Base-by-base conservation (phyloP, 2,113 vertebrate genomes). In the Himantopus leucocephalus region DNA sequence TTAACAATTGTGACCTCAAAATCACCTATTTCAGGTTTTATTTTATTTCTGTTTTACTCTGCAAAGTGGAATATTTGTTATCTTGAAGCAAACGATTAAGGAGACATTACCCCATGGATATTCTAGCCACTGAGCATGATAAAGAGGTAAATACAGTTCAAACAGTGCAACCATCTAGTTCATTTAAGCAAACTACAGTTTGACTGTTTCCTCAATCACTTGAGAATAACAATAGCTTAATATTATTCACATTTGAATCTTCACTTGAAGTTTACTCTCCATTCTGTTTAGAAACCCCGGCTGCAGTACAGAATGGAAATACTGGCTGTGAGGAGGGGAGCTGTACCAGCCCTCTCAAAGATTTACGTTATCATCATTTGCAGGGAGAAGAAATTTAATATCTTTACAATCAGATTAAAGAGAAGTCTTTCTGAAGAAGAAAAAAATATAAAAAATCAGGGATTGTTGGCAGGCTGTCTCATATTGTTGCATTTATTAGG, bases 1-100 rank as follows among this genome's bases (percentile, higher is more conserved):
- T 86, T 84, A 83, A 81, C 55, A 88, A 22, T 58, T 52, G 35
- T 84, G 73, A 91, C 88, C 95, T 96, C 53, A 89, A 64, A 78
- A 68, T 89, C 73, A 87, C 73, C 52, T 91, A 0, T 87, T 95
- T 60, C 72, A 47, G 37, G 23, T 74, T 95, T 95, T 91, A 71
- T 80, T 93, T 88, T 62, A 80, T 85, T 95, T 91, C 43, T 6
- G 4, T 47, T 92, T 92, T 68, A 67, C 52, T 21, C 60, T 94
- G 43, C 12, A 9, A 67, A 88, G 62, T 39, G 52, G 29, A 72
- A 75, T 87, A 75, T 90, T 94, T 94, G 52, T 75, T 94, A 78
- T 48, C 64, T 86, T 77, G 56, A 75, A 92, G 52, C 3, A 86
- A 76, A 70, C 55, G 4, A 88, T 83, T 88, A 68, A 84, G 83